Evolutionary conservation across 2,113 vertebrate species (phyloP).

Genomic region (Acanthochromis polyacanthus): DNA sequence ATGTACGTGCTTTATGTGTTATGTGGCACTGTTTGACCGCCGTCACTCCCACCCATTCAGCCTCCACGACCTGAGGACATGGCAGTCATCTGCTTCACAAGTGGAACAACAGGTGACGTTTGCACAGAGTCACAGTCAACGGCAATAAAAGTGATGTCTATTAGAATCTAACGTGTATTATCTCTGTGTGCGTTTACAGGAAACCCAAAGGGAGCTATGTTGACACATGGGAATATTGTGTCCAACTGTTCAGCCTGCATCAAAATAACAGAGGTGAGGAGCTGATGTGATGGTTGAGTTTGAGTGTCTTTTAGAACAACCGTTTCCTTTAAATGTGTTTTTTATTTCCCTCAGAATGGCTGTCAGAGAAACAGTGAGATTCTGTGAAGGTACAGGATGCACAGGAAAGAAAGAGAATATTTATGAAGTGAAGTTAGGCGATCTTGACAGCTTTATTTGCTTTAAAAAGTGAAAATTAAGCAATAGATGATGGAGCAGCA

Average conservation of each 20-base stretch:
- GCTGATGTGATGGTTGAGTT: background rate
- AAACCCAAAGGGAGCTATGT: constrained; percentile 94
- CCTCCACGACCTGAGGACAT: constrained; percentile 80
- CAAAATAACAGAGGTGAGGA: constrained; percentile 89
- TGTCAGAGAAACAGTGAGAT: too few relatives aligned
- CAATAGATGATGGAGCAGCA: too few relatives aligned
- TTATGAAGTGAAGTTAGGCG: too few relatives aligned
- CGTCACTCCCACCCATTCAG: constrained; percentile 47
- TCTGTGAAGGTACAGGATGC: too few relatives aligned
- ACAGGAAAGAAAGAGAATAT: too few relatives aligned
- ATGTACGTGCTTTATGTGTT: background rate
- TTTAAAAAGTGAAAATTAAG: too few relatives aligned
- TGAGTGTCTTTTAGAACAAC: too few relatives aligned
- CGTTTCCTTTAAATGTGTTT: too few relatives aligned
- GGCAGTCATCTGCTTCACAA: constrained; percentile 86
- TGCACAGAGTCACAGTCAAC: background rate
- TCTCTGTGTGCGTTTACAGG: constrained; percentile 81
- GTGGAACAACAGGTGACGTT: constrained; percentile 82
- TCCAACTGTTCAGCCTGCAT: constrained; percentile 90
- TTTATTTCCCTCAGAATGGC: too few relatives aligned
- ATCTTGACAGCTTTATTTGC: too few relatives aligned
- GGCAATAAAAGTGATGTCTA: background rate
- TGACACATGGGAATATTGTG: constrained; percentile 92
- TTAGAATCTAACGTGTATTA: background rate
- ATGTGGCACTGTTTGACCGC: background rate